Base-by-base conservation (phyloP, 2,797 vertebrate genomes). In the Parauchenoglanis punctatus region DNA sequence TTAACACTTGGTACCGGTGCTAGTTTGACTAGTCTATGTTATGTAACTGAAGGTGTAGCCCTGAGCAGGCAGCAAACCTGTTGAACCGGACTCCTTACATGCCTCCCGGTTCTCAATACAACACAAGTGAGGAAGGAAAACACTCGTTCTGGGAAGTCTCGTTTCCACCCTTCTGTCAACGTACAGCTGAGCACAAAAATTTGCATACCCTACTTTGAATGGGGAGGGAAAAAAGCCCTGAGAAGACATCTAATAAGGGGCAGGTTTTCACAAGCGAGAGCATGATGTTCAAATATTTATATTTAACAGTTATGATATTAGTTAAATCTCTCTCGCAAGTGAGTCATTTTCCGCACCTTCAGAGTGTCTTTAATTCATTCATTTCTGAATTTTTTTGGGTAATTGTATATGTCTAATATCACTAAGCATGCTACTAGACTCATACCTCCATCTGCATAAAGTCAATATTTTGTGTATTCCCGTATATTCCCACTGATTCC, bases 41-140 rank as follows among this genome's bases (percentile, higher is more conserved):
- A 58, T 61, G 83, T 75, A 75, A 84, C 23, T n/a, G 4, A 84
- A 84, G 73, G 84, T 67, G 84, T 52, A 78, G 46, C 80, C 35
- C 44, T 28, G 23, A 81, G 17, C 68, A 44, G 54, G 23, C 3
- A 40, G 67, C 28, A 40, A 72, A 84, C 83, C 68, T 84, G 83
- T 73, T 15, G 7, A 61, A 84, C 83, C 56, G 1, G 83, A 58
- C 31, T 8, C 40, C 25, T 52, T 28, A n/a, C 23, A 63, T 7
- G 58, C 35, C 35, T 81, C 58, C 6, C 15, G 28, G 68, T 31
- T 68, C 25, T 20, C 10, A 83, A 68, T 31, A 20, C 61, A 35
- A 67, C 81, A 67, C 44, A 11, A 10, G 1, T 4, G 31, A 65
- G 25, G 1, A 28, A 28, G 59, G 8, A 28, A 28, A 28, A 49